These are phyloP conservation scores for Amyelois transitella DNA, from an alignment of 1,140 invertebrate genomes.

Conservation along the genomic window DNA sequence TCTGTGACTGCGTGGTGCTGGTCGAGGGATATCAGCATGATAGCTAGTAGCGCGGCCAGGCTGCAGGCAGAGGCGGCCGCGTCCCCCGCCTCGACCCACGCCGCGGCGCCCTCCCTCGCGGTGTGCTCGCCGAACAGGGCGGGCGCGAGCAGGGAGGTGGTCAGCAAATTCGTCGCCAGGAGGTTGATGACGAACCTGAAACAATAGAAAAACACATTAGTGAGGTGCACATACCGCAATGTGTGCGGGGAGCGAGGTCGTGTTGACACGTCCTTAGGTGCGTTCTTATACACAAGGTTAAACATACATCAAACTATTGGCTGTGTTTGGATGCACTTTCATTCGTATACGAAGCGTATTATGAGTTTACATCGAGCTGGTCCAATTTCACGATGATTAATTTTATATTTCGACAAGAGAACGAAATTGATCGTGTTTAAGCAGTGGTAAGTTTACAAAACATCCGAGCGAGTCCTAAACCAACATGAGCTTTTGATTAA, in stretches of 20 bases:
- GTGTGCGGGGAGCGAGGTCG: slow-evolving; percentile 6
- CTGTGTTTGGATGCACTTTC: slow-evolving; percentile 1
- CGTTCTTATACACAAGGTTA: slow-evolving; percentile 4
- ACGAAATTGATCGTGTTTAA: not conserved
- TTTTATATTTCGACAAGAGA: not conserved
- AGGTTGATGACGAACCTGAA: slow-evolving; percentile 73
- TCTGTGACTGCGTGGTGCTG: slow-evolving; percentile 92
- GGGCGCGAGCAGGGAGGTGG: slow-evolving; percentile 64
- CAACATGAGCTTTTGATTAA: not conserved
- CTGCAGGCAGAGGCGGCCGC: slow-evolving; percentile 55
- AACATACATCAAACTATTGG: not conserved
- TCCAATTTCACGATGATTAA: not conserved
- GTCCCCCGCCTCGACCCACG: slow-evolving; percentile 56
- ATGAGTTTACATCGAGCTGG: not conserved
- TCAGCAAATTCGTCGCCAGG: slow-evolving; percentile 67
- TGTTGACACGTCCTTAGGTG: slow-evolving; percentile 10
- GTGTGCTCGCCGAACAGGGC: slow-evolving; percentile 64
- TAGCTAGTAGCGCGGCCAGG: slow-evolving; percentile 75
- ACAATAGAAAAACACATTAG: slow-evolving; percentile 45
- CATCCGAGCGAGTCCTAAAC: not conserved
- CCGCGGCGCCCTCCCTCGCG: slow-evolving; percentile 28
- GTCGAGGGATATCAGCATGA: slow-evolving; percentile 88
- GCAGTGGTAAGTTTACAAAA: not conserved
- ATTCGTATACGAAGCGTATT: not conserved
- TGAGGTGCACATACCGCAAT: slow-evolving; percentile 8